Evolutionary conservation across 2,888 invertebrate species (phyloP).

Genomic region (Lymantria monacha): DNA sequence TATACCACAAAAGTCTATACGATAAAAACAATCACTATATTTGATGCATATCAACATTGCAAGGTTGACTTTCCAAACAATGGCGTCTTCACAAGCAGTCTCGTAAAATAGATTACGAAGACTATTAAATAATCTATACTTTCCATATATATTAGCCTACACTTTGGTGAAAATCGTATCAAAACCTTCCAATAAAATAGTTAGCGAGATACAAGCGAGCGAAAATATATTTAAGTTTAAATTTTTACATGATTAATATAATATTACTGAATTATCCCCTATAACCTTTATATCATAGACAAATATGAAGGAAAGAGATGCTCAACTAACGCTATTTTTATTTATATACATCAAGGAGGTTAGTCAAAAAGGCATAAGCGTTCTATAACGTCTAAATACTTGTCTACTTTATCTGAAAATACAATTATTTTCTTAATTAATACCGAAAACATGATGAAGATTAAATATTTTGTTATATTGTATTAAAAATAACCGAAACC

Average conservation of each 20-base stretch:
- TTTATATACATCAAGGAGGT: constrained; percentile 3
- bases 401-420: too few relatives aligned
- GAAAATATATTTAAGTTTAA: constrained; percentile 3
- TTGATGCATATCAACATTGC: too few relatives aligned
- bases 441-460: too few relatives aligned
- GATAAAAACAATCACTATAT: background rate
- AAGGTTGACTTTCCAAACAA: too few relatives aligned
- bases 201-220: background rate
- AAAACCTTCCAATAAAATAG: background rate
- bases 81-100: too few relatives aligned
- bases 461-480: too few relatives aligned
- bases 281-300: constrained; percentile 61
- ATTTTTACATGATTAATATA: background rate
- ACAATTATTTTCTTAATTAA: too few relatives aligned
- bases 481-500: too few relatives aligned
- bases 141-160: background rate
- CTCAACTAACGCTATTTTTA: background rate
- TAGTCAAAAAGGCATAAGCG: background rate
- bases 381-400: too few relatives aligned
- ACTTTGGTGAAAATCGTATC: constrained; percentile 2
- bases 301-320: constrained; percentile 69
- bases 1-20: constrained; percentile 12
- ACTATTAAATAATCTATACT: too few relatives aligned
- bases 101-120: too few relatives aligned
- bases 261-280: constrained; percentile 37